phyloP scores from a whole-genome alignment of 35 echinoderm and acorn worm species.

The Ophiothrix spiculata region DNA sequence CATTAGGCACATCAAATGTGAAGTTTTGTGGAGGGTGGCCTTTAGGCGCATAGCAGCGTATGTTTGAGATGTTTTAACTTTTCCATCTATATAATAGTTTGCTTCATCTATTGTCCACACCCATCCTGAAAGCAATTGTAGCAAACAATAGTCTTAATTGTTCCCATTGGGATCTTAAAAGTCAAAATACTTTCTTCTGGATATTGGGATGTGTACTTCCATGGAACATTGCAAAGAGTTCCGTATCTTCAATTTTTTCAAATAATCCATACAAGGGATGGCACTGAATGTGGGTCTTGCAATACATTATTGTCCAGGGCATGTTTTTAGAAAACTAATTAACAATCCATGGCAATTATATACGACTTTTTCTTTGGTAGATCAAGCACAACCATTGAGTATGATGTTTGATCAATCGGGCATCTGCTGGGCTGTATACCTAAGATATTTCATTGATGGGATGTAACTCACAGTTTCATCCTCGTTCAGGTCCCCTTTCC shows the following conservation, averaged over 20 bases:
- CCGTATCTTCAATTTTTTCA: neutral
- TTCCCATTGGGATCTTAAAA: neutral
- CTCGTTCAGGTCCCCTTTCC: too few relatives aligned
- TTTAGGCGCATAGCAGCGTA: neutral
- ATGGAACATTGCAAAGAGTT: slow-evolving; percentile 44
- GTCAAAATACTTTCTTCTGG: slow-evolving; percentile 13
- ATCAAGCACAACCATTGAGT: too few relatives aligned
- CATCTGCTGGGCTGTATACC: too few relatives aligned
- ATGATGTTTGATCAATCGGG: too few relatives aligned
- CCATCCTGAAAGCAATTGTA: slow-evolving; percentile 41
- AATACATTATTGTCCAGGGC: slow-evolving; percentile 16
- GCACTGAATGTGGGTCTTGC: slow-evolving; percentile 4
- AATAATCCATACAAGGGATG: slow-evolving; percentile 19
- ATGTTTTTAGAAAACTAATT: neutral
- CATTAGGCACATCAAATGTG: neutral
- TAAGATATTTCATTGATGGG: too few relatives aligned
- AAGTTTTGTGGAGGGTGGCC: neutral
- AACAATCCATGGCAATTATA: neutral
- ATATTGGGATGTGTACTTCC: slow-evolving; percentile 21
- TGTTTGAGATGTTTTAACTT: neutral
- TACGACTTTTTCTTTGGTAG: neutral
- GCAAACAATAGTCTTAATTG: slow-evolving; percentile 27
- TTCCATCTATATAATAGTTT: neutral
- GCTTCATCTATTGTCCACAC: slow-evolving; percentile 17
- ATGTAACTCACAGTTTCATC: too few relatives aligned